These are phyloP conservation scores for Hypselothyrea guttata DNA, from an alignment of 2,888 invertebrate genomes.

Conservation along the genomic window DNA sequence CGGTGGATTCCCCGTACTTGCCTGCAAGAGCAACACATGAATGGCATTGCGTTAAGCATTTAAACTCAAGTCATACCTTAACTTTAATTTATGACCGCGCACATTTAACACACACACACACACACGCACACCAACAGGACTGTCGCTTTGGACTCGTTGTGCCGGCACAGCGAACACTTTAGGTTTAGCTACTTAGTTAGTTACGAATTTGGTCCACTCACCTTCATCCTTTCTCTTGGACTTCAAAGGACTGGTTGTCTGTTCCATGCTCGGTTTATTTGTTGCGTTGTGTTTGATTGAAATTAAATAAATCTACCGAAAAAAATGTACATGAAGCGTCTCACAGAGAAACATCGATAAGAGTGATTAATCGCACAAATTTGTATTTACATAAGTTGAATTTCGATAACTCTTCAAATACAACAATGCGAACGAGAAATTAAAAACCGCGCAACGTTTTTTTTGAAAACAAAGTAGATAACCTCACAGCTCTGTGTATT, in stretches of 20 bases:
- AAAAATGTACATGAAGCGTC: slow-evolving; percentile 43
- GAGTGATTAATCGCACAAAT: too few relatives aligned
- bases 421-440: too few relatives aligned
- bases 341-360: slow-evolving; percentile 25
- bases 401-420: too few relatives aligned
- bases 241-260: slow-evolving; percentile 47
- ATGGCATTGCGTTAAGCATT: slow-evolving; percentile 74
- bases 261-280: slow-evolving; percentile 47
- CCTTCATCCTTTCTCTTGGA: slow-evolving; percentile 62
- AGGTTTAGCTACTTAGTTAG: slow-evolving; percentile 30
- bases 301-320: slow-evolving; percentile 28
- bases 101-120: slow-evolving; percentile 33
- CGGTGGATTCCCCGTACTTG: slow-evolving; percentile 19
- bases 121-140: slow-evolving; percentile 42
- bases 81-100: slow-evolving; percentile 57
- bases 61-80: slow-evolving; percentile 75
- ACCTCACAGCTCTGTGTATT: too few relatives aligned
- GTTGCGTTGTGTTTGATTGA: slow-evolving; percentile 27
- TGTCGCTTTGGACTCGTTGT: slow-evolving; percentile 39
- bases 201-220: slow-evolving; percentile 53
- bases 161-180: slow-evolving; percentile 57
- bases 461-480: too few relatives aligned
- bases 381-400: too few relatives aligned
- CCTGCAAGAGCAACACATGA: slow-evolving; percentile 73
- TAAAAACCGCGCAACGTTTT: too few relatives aligned